phyloP scores from a whole-genome alignment of 2,888 invertebrate genomes.

The Ypsolopha scabrella region DNA sequence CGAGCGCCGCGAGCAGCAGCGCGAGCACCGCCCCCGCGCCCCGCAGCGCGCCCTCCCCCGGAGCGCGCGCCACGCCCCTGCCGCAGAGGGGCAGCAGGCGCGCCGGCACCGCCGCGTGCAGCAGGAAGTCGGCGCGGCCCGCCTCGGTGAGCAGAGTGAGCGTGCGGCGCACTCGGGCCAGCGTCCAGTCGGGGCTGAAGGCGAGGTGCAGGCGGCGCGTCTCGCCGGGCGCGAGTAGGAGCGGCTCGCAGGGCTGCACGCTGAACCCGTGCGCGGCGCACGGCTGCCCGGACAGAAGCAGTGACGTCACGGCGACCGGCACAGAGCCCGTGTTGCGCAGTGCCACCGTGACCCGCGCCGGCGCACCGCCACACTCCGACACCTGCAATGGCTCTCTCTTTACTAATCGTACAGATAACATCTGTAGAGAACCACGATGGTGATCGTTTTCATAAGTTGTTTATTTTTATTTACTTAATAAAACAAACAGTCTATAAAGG shows the following conservation, averaged over 20 bases:
- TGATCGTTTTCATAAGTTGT: no score
- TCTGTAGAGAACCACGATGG: no score
- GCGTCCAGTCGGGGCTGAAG: slow-evolving; percentile 43
- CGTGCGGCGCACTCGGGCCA: slow-evolving; percentile 27
- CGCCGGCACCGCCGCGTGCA: slow-evolving; percentile 28
- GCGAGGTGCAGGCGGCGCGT: slow-evolving; percentile 27
- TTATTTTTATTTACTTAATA: no score
- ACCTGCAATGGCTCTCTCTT: no score
- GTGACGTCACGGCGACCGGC: slow-evolving; percentile 76
- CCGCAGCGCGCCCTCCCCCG: slow-evolving; percentile 48
- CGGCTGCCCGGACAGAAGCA: slow-evolving; percentile 76
- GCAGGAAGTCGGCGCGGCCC: slow-evolving; percentile 20
- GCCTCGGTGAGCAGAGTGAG: slow-evolving; percentile 29
- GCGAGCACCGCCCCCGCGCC: not conserved
- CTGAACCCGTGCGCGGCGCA: slow-evolving; percentile 56
- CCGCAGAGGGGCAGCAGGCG: slow-evolving; percentile 28
- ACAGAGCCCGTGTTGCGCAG: slow-evolving; percentile 89
- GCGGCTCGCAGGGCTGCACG: slow-evolving; percentile 39
- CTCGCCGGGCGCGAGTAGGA: slow-evolving; percentile 37
- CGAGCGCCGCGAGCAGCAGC: slow-evolving; percentile 70
- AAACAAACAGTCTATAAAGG: no score
- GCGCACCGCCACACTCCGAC: slow-evolving; percentile 2
- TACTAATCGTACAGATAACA: no score
- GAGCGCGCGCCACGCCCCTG: slow-evolving; percentile 30
- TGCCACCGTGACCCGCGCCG: slow-evolving; percentile 44